These are phyloP conservation scores for Griposia aprilina DNA, from an alignment of 2,888 invertebrate species.

Conservation along the genomic window DNA sequence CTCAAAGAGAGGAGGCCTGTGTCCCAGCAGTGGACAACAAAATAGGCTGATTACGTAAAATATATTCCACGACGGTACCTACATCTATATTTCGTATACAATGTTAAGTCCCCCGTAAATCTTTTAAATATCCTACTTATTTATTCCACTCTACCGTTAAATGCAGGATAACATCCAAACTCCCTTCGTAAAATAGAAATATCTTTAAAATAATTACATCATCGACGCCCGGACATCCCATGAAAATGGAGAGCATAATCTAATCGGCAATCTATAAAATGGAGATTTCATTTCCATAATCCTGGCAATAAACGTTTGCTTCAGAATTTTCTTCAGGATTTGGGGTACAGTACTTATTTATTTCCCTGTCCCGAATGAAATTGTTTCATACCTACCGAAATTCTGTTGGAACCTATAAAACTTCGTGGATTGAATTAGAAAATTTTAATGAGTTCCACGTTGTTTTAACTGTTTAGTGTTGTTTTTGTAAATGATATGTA, in stretches of 20 bases:
- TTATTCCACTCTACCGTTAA: constrained; percentile 13
- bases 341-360: constrained; percentile 33
- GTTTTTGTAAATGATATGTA: constrained; percentile 48
- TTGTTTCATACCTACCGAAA: constrained; percentile 46
- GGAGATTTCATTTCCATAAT: constrained; percentile 66
- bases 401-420: constrained; percentile 48
- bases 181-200: constrained; percentile 30
- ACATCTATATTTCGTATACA: not conserved
- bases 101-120: not conserved
- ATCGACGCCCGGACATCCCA: constrained; percentile 48
- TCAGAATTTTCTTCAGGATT: constrained; percentile 52
- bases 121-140: constrained; percentile 1
- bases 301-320: constrained; percentile 60
- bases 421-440: constrained; percentile 49
- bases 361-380: constrained; percentile 41
- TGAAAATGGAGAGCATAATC: constrained; percentile 59
- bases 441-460: constrained; percentile 46
- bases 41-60: too few relatives aligned
- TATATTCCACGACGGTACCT: not conserved
- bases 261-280: constrained; percentile 65
- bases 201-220: constrained; percentile 57
- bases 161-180: constrained; percentile 29
- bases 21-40: too few relatives aligned
- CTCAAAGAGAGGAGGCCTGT: too few relatives aligned
- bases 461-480: constrained; percentile 37